Base-by-base conservation (phyloP, 2,113 vertebrate species). In the Heteronetta atricapilla region DNA sequence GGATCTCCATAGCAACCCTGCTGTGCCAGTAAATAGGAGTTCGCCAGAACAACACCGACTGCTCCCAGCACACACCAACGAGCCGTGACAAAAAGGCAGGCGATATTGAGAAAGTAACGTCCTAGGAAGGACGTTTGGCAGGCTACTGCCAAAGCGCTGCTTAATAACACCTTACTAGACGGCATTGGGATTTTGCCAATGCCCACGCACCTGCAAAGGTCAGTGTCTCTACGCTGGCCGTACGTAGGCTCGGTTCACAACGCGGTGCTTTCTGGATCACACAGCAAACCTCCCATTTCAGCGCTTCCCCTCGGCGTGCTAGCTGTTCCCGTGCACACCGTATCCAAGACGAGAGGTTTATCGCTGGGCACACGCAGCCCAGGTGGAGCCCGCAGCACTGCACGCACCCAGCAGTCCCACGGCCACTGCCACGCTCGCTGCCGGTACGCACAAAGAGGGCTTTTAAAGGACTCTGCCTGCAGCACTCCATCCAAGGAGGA, bases 1-100 rank as follows among this genome's bases (percentile, higher is more conserved):
- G 56, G 80, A 94, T 97, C 94, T 94, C 97, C 97, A 97, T 97
- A 62, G 97, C 95, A 97, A 97, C 97, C 33, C 53, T 70, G 88
- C 90, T 44, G 31, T 91, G 95, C 92, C 96, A 94, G 96, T 96
- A 96, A 97, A 97, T 90, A 86, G 2, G 84, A 95, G 94, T 86
- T 82, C 86, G 86, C 74, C 89, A 90, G 90, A 86, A 93, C 93
- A 94, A 63, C 82, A 8, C 10, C 17, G 18, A 16, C 52, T 53
- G 52, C 52, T 53, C 36, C 46, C 46, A 46, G 46, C 46, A 46
- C 44, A 46, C 46, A 21, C 46, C 46, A 46, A 20, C 46, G 19
- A 46, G 46, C 46, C 19, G 46, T 46, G 46, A 46, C 46, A 46
- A 46, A 46, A 46, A 20, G 46, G 19, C 46, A 46, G 46, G 46